Evolutionary conservation across 2,797 vertebrate species (phyloP).

Genomic region (Microchirus variegatus): DNA sequence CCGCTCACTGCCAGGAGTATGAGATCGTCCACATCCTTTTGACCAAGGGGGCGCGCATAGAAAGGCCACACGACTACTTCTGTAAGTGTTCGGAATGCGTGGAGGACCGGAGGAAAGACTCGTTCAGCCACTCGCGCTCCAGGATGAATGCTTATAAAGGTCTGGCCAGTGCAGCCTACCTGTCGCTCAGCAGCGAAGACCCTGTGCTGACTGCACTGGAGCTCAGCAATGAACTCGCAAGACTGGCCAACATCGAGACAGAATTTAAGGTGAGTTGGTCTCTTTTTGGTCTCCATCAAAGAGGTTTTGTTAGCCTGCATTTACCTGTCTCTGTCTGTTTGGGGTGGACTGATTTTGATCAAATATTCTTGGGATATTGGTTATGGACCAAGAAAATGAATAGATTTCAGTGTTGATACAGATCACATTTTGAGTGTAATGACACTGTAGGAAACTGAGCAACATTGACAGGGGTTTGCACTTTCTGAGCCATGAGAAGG

Average conservation of each 20-base stretch:
- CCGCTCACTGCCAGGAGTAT: constrained; percentile 96
- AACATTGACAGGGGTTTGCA: no score
- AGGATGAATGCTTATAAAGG: constrained; percentile 98
- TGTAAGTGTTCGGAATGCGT: constrained; percentile 92
- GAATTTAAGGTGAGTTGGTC: constrained; percentile 91
- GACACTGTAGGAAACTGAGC: no score
- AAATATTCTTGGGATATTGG: no score
- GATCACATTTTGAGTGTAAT: no score
- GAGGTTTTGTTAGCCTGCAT: background rate
- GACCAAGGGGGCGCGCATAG: constrained; percentile 91
- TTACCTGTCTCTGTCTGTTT: no score
- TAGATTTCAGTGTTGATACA: no score
- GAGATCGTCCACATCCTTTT: constrained; percentile 96
- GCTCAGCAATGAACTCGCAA: constrained; percentile 94
- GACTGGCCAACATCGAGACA: constrained; percentile 97
- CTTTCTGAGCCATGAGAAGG: no score
- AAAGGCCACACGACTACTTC: constrained; percentile 96
- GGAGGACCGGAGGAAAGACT: constrained; percentile 91
- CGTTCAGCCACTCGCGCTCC: constrained; percentile 95
- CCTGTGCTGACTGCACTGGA: constrained; percentile 94
- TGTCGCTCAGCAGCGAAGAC: constrained; percentile 95
- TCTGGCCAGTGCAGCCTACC: constrained; percentile 93
- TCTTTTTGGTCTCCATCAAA: background rate
- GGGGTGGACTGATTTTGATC: no score
- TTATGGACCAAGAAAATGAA: no score